A percentile compares a stretch with the other conserved stretches of the same genome.
These are phyloP conservation scores for Manduca sexta DNA, from an alignment of 1,140 invertebrate genomes.

Conservation along the genomic window DNA sequence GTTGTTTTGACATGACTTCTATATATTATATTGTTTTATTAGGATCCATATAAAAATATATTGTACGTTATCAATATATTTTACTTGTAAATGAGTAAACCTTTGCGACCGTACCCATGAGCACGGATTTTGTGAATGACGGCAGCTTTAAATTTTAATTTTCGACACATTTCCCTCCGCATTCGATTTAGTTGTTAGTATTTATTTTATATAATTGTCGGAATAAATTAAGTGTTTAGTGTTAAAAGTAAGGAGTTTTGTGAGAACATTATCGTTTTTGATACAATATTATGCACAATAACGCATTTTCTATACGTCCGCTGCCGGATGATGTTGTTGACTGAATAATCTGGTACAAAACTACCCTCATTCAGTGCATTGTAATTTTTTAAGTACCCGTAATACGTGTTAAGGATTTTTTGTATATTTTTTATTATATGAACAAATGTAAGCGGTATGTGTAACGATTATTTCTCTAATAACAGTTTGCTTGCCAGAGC, in stretches of 20 bases:
- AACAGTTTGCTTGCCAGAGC: slow-evolving; percentile 36
- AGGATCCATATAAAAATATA: no score
- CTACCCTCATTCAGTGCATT: slow-evolving; percentile 60
- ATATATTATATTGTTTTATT: no score
- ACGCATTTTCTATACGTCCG: slow-evolving; percentile 56
- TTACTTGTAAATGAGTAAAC: no score
- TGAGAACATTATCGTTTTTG: slow-evolving; percentile 11
- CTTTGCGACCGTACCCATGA: no score
- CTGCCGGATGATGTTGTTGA: slow-evolving; percentile 30
- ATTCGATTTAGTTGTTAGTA: slow-evolving; percentile 34
- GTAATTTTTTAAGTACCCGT: slow-evolving; percentile 49
- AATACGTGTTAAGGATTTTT: slow-evolving; percentile 58
- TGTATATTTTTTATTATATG: slow-evolving; percentile 48
- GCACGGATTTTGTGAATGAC: slow-evolving; percentile 13
- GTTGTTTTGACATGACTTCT: no score
- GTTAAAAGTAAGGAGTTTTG: slow-evolving; percentile 32
- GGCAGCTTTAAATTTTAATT: slow-evolving; percentile 22
- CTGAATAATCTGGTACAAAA: slow-evolving; percentile 63
- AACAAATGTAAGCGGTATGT: not conserved
- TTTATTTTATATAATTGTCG: slow-evolving; percentile 37
- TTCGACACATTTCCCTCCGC: slow-evolving; percentile 51
- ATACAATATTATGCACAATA: slow-evolving; percentile 43
- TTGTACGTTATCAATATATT: no score
- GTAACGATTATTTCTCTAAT: no score
- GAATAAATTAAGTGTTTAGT: slow-evolving; percentile 1